Base-by-base conservation (phyloP, 2,888 invertebrate species). In the Lepas anatifera region DNA sequence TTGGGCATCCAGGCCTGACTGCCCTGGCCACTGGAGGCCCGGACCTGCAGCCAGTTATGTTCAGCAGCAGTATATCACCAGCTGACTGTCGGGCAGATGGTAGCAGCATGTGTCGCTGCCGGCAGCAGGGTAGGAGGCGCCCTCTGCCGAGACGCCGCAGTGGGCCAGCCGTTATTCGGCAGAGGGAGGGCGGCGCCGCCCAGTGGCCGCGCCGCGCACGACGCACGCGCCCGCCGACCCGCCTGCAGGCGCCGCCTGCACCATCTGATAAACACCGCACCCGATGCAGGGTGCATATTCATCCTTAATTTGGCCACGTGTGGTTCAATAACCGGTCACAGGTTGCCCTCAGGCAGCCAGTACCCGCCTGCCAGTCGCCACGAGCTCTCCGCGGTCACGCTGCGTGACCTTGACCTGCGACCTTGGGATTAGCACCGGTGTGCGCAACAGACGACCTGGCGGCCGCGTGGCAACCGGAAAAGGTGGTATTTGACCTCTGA, bases 211-310 rank as follows among this genome's bases (percentile, higher is more conserved):
- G 52, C 11, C 52, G 25, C 52, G 29, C 16, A 3, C 16, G 13
- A 27, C 25, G 10, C 52, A 29, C 29, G 10, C 52, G 52, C 29
- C 52, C 27, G 52, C 52, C 27, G 52, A 16, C 29, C 27, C 29
- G 29, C 13, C 52, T 29, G 29, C 13, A 11, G 52, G 52, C 52
- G 52, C 29, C 52, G 6, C 48, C 52, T 29, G 13, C 41, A 29
- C 52, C 52, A 52, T 52, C 52, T 52, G 29, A 52, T 52, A 29
- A 52, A 52, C 52, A 52, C 13, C 29, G 1, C n/a, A n/a, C 8
- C 29, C 27, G 52, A 52, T 52, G 52, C 52, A 52, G 52, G 52
- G 52, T 52, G 52, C 52, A 52, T 52, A 52, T 29, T 52, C 29
- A 29, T 29, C 16, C 52, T 52, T 52, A 11, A 52, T 52, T 52